These are phyloP conservation scores for Sitta carolinensis DNA, from an alignment of 2,797 vertebrate species.

Conservation along the genomic window DNA sequence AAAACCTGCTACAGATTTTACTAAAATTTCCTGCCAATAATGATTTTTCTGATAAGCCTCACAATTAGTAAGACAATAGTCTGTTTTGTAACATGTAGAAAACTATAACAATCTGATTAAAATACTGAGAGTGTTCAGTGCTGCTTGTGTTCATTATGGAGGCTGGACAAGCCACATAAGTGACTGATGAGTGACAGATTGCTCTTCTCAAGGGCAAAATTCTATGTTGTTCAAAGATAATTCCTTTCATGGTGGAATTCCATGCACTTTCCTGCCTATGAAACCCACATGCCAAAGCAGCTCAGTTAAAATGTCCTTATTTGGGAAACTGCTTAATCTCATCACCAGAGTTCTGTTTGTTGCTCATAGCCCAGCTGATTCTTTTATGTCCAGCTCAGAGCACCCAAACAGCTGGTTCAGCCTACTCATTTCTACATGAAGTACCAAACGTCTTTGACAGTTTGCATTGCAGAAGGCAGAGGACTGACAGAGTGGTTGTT, in stretches of 20 bases:
- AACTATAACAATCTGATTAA: slow-evolving; percentile 17
- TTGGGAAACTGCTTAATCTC: background rate
- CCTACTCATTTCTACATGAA: background rate
- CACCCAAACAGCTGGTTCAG: background rate
- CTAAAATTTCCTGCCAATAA: slow-evolving; percentile 15
- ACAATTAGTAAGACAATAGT: background rate
- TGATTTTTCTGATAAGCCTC: slow-evolving; percentile 8
- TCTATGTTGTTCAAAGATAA: background rate
- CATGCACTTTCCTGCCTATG: background rate
- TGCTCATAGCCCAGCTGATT: background rate
- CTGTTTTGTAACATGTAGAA: background rate
- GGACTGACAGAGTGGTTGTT: background rate
- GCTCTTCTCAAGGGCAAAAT: background rate
- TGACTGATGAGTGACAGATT: background rate
- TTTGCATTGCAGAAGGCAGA: background rate
- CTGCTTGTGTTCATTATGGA: background rate
- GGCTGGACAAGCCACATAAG: background rate
- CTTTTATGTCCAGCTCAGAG: background rate
- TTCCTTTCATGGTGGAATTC: background rate
- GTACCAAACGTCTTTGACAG: background rate
- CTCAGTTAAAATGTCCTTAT: background rate
- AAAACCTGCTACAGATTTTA: background rate
- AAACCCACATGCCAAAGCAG: background rate
- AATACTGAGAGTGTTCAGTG: background rate
- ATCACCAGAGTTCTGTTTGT: background rate